phyloP scores from a whole-genome alignment of 2,797 vertebrate species.

The Rousettus madagascariensis region DNA sequence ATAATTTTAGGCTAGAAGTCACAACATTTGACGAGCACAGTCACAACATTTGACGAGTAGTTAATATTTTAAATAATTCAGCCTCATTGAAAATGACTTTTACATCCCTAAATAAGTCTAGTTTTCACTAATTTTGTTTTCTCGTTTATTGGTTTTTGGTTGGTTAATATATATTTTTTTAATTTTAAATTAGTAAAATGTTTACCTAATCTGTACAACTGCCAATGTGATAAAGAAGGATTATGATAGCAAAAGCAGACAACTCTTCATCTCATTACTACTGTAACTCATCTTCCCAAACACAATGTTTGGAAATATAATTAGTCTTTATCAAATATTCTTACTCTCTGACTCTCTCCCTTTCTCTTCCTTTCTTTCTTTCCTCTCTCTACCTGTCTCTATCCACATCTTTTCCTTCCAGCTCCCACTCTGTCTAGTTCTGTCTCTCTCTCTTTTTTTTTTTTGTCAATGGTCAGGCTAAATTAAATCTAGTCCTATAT shows the following conservation, averaged over 20 bases:
- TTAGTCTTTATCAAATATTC: neutral
- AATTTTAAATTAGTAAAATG: neutral
- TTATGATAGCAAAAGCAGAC: neutral
- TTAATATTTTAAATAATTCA: neutral
- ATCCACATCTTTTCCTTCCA: neutral
- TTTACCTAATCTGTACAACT: neutral
- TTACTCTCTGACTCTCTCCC: rapidly evolving
- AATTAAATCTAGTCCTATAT: neutral
- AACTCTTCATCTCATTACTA: neutral
- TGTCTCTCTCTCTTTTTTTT: neutral
- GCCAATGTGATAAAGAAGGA: neutral
- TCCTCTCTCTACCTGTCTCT: neutral
- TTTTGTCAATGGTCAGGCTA: neutral
- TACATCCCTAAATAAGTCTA: neutral
- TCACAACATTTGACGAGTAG: neutral
- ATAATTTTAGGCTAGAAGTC: neutral
- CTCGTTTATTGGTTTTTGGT: neutral
- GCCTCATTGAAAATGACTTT: neutral
- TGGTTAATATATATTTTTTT: neutral
- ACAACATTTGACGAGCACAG: neutral
- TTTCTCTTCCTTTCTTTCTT: neutral
- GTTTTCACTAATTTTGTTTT: neutral
- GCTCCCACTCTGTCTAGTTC: too few species aligned
- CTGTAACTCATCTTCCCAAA: neutral
- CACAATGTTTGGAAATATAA: neutral